Evolutionary conservation across 2,113 vertebrate species (phyloP).

Genomic region (Xenopus laevis): DNA sequence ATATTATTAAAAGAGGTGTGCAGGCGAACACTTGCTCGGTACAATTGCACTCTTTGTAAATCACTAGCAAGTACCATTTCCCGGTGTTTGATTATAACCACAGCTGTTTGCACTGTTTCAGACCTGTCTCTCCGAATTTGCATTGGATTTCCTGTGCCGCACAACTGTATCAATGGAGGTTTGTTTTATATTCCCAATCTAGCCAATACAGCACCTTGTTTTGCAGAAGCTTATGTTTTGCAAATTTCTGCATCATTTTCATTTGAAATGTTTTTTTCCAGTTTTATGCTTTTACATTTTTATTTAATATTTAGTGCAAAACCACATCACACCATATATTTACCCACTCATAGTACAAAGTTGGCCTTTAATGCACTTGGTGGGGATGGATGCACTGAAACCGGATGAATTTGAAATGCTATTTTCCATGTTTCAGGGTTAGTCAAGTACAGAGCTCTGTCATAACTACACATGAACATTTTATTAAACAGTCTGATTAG

Average conservation of each 20-base stretch:
- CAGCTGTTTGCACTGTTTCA: slow-evolving; percentile 37
- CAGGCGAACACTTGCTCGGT: slow-evolving; percentile 28
- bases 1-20: slow-evolving; percentile 3
- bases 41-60: slow-evolving; percentile 37
- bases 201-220: slow-evolving; percentile 21
- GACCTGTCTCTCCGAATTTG: slow-evolving; percentile 27
- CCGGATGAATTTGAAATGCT: no score
- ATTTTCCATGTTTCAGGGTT: no score
- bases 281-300: no score
- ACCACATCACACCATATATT: no score
- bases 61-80: slow-evolving; percentile 18
- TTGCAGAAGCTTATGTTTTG: slow-evolving; percentile 14
- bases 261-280: neutral
- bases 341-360: no score
- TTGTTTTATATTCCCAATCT: slow-evolving; percentile 19
- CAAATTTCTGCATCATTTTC: slow-evolving; percentile 13
- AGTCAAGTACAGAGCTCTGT: no score
- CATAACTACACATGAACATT: no score
- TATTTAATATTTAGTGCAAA: no score
- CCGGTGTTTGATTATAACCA: slow-evolving; percentile 12
- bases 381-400: no score
- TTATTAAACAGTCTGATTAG: no score
- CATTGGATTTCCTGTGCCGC: slow-evolving; percentile 21
- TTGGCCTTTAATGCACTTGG: no score
- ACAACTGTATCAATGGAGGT: slow-evolving; percentile 27